Evolutionary conservation across 2,888 invertebrate species (phyloP).

Genomic region (Pomacea canaliculata): DNA sequence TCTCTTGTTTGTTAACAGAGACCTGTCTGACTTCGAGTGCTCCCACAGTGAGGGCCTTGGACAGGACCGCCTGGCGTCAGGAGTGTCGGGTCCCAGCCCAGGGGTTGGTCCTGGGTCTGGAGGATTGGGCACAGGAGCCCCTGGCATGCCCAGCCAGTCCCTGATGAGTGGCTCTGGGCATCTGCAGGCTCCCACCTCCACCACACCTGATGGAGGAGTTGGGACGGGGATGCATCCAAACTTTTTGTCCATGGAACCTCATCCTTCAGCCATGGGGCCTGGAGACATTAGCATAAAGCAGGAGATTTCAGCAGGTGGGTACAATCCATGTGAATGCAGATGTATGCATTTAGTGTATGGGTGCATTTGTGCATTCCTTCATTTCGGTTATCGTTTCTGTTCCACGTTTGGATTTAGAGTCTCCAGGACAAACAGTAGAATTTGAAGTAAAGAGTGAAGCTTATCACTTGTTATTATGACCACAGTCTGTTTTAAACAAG

Average conservation of each 20-base stretch:
- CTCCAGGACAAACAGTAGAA: too few relatives aligned
- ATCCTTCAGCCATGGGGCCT: constrained; percentile 5
- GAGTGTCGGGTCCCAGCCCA: constrained; percentile 31
- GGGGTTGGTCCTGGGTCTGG: constrained; percentile 19
- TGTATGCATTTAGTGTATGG: not conserved
- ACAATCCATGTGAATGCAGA: not conserved
- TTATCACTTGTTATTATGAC: too few relatives aligned
- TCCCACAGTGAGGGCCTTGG: constrained; percentile 35
- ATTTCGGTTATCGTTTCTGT: not conserved
- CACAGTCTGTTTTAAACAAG: too few relatives aligned
- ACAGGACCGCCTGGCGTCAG: constrained; percentile 46
- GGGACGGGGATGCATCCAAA: constrained; percentile 28
- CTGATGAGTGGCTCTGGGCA: constrained; percentile 26
- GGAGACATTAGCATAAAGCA: constrained; percentile 31
- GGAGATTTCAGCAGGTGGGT: constrained; percentile 30
- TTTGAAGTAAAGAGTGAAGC: too few relatives aligned
- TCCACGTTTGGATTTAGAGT: too few relatives aligned
- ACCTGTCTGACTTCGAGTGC: constrained; percentile 36
- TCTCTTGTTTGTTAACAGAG: constrained; percentile 25
- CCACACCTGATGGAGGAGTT: constrained; percentile 45
- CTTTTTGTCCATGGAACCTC: constrained; percentile 31
- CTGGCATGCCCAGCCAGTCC: constrained; percentile 20
- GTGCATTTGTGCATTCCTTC: not conserved
- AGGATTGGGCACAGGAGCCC: constrained; percentile 2
- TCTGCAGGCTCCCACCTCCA: constrained; percentile 53